Conservation (phyloP, 2,113 vertebrate genomes). For the Tragelaphus buxtoni region DNA sequence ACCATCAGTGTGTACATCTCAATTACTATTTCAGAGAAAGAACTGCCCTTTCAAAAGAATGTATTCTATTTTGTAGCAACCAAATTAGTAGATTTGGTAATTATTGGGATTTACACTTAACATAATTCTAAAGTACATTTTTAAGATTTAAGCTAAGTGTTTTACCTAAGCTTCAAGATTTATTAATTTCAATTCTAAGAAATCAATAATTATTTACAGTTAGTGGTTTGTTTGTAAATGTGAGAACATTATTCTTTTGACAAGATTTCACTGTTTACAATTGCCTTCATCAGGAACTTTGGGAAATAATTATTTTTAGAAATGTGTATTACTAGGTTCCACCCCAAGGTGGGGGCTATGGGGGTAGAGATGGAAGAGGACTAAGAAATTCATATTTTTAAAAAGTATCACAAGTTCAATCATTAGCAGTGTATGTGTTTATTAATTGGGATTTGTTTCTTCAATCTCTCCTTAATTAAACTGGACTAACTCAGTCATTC, state of each 20-base stretch:
- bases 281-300: not conserved
- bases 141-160: not conserved
- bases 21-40: not conserved
- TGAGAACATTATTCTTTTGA: not conserved
- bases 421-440: not conserved
- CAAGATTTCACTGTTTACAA: not conserved
- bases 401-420: not conserved
- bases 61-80: not conserved
- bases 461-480: not conserved
- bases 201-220: not conserved
- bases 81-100: not conserved
- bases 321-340: not conserved
- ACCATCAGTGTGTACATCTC: not conserved
- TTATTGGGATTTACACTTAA: not conserved
- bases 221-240: not conserved
- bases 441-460: not conserved
- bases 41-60: not conserved
- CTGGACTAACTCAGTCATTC: not conserved
- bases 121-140: not conserved
- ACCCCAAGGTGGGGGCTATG: rapidly evolving
- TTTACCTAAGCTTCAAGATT: not conserved
- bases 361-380: not conserved
- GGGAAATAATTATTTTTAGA: not conserved
- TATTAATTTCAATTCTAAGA: not conserved
- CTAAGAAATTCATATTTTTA: not conserved